A percentile compares a stretch with the other conserved stretches of the same genome.
phyloP scores from a whole-genome alignment of 2,797 vertebrate species.

The Crocidura indochinensis region DNA sequence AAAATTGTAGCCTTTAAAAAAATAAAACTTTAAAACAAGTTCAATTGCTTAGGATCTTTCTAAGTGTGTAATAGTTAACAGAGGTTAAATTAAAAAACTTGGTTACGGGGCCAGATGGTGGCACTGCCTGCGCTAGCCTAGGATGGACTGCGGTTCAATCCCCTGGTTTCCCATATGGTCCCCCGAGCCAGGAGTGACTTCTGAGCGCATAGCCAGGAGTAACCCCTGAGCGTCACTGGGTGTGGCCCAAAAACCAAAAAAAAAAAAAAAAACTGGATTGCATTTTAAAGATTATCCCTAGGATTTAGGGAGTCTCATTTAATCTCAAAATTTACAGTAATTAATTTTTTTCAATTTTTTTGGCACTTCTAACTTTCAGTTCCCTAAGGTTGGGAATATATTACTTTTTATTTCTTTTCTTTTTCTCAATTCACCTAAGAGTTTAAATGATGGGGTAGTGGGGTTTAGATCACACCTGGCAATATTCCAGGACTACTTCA shows the following conservation, averaged over 20 bases:
- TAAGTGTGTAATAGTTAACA: not conserved
- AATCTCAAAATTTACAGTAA: not conserved
- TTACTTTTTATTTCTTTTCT: slow-evolving; percentile 16
- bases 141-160: no score
- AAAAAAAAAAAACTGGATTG: not conserved
- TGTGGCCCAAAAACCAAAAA: no score
- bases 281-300: not conserved
- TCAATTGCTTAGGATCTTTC: not conserved
- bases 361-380: not conserved
- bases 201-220: no score
- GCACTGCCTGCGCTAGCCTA: no score
- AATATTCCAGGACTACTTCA: not conserved
- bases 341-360: not conserved
- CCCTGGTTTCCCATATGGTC: no score
- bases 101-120: no score
- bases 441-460: not conserved
- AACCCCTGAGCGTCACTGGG: no score
- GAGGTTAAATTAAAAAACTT: no score
- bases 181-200: no score
- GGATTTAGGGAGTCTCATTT: not conserved
- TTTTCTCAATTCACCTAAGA: not conserved
- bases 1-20: not conserved
- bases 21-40: not conserved
- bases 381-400: not conserved
- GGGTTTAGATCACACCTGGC: not conserved